Percentiles rank a stretch among this genome's conserved stretches.
These are phyloP conservation scores for Notocelia uddmanniana DNA, from an alignment of 2,888 invertebrate genomes.

Conservation along the genomic window DNA sequence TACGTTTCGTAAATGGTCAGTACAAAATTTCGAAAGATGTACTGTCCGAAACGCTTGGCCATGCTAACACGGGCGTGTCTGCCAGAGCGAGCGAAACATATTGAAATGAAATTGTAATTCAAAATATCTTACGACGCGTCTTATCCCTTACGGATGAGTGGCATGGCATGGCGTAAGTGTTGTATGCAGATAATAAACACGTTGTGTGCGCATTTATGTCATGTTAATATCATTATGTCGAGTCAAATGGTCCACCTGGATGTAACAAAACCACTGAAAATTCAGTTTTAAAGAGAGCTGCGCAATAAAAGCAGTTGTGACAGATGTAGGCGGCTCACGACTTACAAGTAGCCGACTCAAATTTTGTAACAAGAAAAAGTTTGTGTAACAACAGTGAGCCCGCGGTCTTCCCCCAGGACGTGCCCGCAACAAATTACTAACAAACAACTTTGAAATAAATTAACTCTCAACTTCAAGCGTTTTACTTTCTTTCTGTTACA, in stretches of 20 bases:
- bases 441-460: slow-evolving; percentile 85
- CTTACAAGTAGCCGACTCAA: slow-evolving; percentile 70
- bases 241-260: not conserved
- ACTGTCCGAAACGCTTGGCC: no score
- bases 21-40: no score
- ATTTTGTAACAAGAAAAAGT: slow-evolving; percentile 76
- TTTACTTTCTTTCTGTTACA: slow-evolving; percentile 78
- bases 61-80: no score
- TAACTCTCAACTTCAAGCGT: slow-evolving; percentile 83
- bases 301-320: slow-evolving; percentile 43
- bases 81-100: no score
- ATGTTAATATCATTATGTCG: not conserved
- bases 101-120: no score
- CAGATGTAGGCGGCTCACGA: slow-evolving; percentile 52
- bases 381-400: slow-evolving; percentile 70
- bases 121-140: no score
- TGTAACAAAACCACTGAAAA: slow-evolving; percentile 25
- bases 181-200: no score
- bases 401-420: slow-evolving; percentile 74
- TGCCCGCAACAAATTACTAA: slow-evolving; percentile 82
- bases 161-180: no score
- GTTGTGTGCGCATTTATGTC: no score
- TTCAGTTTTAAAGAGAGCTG: slow-evolving; percentile 27
- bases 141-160: no score
- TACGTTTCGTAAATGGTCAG: no score